These are phyloP conservation scores for Falcunculus frontatus DNA, from an alignment of 2,113 vertebrate species.

Conservation along the genomic window DNA sequence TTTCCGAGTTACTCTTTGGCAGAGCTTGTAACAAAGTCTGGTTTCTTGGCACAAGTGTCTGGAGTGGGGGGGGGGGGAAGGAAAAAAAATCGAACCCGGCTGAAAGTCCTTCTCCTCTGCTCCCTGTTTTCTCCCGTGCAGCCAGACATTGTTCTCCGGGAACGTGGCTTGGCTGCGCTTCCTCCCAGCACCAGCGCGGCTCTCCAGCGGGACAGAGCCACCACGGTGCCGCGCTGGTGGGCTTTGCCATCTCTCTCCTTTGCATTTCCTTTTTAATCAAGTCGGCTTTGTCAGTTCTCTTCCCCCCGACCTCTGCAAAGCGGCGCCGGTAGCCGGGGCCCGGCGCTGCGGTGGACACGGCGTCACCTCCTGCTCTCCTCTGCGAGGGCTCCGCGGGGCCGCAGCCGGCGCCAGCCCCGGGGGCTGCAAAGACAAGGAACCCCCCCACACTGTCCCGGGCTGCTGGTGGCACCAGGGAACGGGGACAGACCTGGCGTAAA, in stretches of 20 bases:
- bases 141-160: slow-evolving; percentile 63
- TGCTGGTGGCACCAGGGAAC: neutral
- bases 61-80: neutral
- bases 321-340: neutral
- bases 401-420: neutral
- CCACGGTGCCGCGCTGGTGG: neutral
- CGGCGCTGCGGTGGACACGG: neutral
- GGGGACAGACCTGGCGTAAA: neutral
- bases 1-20: slow-evolving; percentile 79
- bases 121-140: slow-evolving; percentile 33
- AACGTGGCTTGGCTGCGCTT: slow-evolving; percentile 47
- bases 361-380: neutral
- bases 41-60: slow-evolving; percentile 59
- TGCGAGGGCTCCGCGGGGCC: neutral
- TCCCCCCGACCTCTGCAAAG: slow-evolving; percentile 4
- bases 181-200: neutral
- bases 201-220: neutral
- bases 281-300: neutral
- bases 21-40: slow-evolving; percentile 74
- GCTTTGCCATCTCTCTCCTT: neutral
- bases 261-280: neutral
- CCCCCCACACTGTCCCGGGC: neutral
- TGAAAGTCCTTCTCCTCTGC: slow-evolving; percentile 38
- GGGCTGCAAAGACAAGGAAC: neutral
- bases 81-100: neutral